Evolutionary conservation across 2,113 vertebrate species (phyloP), one percentile per base, ranked within the genome.

Genomic region (Oreocharis arfaki): DNA sequence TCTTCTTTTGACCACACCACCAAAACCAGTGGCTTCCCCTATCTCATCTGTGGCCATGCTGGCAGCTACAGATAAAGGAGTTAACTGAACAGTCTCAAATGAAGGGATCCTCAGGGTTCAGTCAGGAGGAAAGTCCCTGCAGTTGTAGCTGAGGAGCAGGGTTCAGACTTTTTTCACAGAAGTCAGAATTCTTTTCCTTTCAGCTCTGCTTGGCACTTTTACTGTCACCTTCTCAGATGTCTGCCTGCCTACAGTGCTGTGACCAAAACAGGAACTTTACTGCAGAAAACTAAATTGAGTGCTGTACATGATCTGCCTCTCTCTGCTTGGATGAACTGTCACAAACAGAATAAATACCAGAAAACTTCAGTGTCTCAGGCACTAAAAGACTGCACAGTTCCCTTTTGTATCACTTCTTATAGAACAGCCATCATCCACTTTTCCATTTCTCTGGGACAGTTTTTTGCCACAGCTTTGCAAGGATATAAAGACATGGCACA

Each of bases 1-100:
- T 89, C 90, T 55, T 90, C 92, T 63, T 70, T 52, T 89, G 93
- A 42, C 86, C 90, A 71, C 88, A 94, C 69, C 90, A 92, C 92
- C 80, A 94, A 95, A 96, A 78, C 86, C 96, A 81, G 46, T 90
- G 69, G 77, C 50, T 97, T 96, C 92, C 96, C 94, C 86, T 95
- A 79, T 93, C 86, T 3, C 92, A 89, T 96, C 90, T 90, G 93
- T 92, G 96, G 96, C 96, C 93, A 4, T 65, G 57, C 92, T 96
- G 96, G 90, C 83, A 96, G 86, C 90, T 82, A 26, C 49, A 96
- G 96, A 97, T 96, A 95, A 96, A 93, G 83, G 30, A 86, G 37
- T 39, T 28, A 89, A 86, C 60, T 27, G 28, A 69, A 80, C 2
- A 60, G 60, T 65, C 88, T 94, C 15, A 0, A 6, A 1, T 1